Evolutionary conservation across 2,888 invertebrate species (phyloP).

Genomic region (Spilosoma lubricipeda): DNA sequence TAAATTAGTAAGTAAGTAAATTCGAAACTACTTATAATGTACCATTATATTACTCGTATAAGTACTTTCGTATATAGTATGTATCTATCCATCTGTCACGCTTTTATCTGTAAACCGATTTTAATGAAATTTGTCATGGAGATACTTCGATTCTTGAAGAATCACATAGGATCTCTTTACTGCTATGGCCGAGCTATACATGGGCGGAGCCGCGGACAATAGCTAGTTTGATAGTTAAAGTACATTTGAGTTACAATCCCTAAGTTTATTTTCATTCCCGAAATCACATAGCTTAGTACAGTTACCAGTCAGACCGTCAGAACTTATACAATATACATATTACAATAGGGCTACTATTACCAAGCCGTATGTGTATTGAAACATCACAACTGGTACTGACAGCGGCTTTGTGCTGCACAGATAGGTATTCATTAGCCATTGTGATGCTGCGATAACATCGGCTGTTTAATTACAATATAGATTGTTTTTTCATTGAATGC

Average conservation of each 20-base stretch:
- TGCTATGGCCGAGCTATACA: too few relatives aligned
- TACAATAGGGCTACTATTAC: background rate
- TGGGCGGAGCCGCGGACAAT: too few relatives aligned
- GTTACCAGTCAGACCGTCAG: background rate
- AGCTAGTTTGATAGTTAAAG: too few relatives aligned
- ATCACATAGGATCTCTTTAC: too few relatives aligned
- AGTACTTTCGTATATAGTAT: too few relatives aligned
- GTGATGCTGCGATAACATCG: slow-evolving; percentile 30
- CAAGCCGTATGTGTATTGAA: slow-evolving; percentile 16
- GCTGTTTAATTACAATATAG: slow-evolving; percentile 18
- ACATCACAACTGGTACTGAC: slow-evolving; percentile 44
- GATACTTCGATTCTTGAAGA: background rate
- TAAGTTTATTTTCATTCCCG: background rate
- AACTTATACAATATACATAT: background rate
- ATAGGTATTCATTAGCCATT: slow-evolving; percentile 43
- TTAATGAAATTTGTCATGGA: too few relatives aligned
- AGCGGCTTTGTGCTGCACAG: slow-evolving; percentile 34
- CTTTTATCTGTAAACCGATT: too few relatives aligned
- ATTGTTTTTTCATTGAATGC: background rate
- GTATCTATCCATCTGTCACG: too few relatives aligned
- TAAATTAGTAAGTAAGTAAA: too few relatives aligned
- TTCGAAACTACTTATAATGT: too few relatives aligned
- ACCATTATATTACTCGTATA: too few relatives aligned
- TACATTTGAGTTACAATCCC: background rate
- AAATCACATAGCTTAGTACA: background rate